Evolutionary conservation across 2,113 vertebrate species (phyloP).

Genomic region (Theristicus caerulescens): DNA sequence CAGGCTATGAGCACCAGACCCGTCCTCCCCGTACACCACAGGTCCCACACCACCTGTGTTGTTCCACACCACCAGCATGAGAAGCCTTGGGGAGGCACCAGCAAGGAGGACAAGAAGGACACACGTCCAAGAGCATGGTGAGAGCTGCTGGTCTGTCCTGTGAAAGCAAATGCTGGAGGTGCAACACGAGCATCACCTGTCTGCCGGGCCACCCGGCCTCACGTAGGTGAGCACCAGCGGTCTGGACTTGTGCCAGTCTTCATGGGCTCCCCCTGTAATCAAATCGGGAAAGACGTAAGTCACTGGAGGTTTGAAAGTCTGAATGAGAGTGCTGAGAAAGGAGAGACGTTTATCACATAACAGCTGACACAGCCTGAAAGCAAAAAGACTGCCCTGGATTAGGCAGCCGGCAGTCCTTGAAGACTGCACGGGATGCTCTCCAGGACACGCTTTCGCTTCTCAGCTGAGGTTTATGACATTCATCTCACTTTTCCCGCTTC

Average conservation of each 20-base stretch:
- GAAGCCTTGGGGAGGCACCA: not conserved
- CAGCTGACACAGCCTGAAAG: not conserved
- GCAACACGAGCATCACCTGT: slow-evolving; percentile 80
- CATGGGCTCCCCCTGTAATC: slow-evolving; percentile 90
- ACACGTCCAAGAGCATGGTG: fast-evolving
- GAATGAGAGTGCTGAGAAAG: not conserved
- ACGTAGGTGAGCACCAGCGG: slow-evolving; percentile 90
- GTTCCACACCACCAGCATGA: not conserved
- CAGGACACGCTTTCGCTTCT: not conserved
- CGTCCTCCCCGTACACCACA: not conserved
- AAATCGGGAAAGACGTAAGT: not conserved
- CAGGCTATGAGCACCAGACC: fast-evolving
- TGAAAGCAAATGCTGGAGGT: not conserved
- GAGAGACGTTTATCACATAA: not conserved
- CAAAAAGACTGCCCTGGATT: not conserved
- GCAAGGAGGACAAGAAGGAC: not conserved
- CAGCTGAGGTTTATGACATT: not conserved
- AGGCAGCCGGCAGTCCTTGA: not conserved
- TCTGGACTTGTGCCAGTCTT: slow-evolving; percentile 93
- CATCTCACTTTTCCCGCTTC: not conserved
- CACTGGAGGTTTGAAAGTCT: not conserved
- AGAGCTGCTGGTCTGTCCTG: not conserved
- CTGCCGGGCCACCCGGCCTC: slow-evolving; percentile 91
- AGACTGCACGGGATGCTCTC: not conserved
- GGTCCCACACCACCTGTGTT: not conserved